Percentiles rank a stretch among this genome's conserved stretches.
Evolutionary conservation across 35 echinoderm and acorn worm species (phyloP).

Genomic region (Strongylocentrotus purpuratus): DNA sequence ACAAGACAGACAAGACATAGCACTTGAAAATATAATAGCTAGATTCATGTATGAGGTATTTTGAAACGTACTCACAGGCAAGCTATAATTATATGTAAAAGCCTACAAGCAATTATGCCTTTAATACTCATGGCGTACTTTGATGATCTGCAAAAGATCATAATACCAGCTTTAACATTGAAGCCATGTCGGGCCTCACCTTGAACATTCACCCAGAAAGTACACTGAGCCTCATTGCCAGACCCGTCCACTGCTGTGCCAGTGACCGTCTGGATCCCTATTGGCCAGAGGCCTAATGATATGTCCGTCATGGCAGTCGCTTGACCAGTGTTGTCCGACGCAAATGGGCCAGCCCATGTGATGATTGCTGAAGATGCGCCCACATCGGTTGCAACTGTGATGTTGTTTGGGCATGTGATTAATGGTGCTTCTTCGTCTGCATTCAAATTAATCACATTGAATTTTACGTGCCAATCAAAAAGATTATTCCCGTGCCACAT

Average conservation of each 20-base stretch:
- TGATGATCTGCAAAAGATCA: too few relatives aligned
- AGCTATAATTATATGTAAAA: too few relatives aligned
- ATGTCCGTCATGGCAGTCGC: neutral
- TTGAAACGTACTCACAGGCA: too few relatives aligned
- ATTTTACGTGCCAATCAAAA: too few relatives aligned
- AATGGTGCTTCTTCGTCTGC: constrained; percentile 24
- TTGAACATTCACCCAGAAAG: constrained; percentile 22
- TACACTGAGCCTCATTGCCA: constrained; percentile 31
- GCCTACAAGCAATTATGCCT: too few relatives aligned
- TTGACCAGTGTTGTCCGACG: constrained; percentile 23
- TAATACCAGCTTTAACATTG: neutral
- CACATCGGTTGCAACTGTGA: neutral
- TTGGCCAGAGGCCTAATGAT: constrained; percentile 8
- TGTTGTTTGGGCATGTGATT: constrained; percentile 23
- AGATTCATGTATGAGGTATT: too few relatives aligned
- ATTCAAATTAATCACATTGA: too few relatives aligned
- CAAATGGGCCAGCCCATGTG: neutral
- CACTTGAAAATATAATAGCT: too few relatives aligned
- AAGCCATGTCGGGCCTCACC: neutral
- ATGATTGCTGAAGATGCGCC: neutral
- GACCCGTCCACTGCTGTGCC: neutral
- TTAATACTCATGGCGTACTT: too few relatives aligned
- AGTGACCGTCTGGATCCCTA: neutral
- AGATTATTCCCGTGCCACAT: too few relatives aligned
- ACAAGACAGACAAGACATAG: too few relatives aligned